phyloP scores from a whole-genome alignment of 1,140 invertebrate species.

The Vollenhovia emeryi region DNA sequence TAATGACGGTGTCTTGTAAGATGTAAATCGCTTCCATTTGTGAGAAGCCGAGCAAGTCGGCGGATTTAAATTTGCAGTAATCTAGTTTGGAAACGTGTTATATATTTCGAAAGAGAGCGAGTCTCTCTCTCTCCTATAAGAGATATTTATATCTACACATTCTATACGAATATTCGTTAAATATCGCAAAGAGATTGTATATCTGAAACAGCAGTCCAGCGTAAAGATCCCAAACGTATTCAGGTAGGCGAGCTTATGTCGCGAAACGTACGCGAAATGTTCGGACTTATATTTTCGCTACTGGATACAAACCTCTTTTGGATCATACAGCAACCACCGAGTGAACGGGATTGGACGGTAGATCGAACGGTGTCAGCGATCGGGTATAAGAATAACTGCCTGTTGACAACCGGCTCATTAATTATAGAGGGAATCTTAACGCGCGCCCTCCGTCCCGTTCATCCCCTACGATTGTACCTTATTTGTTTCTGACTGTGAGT shows the following conservation, averaged over 20 bases:
- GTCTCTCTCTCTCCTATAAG: not conserved
- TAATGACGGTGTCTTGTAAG: conserved; percentile 27
- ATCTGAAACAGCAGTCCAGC: not conserved
- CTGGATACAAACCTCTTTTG: conserved; percentile 21
- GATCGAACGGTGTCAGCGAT: not conserved
- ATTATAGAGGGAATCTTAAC: conserved; percentile 17
- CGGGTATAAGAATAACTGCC: conserved; percentile 22
- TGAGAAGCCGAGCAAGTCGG: not conserved
- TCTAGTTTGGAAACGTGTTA: conserved; percentile 9
- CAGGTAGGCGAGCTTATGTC: conserved; percentile 27
- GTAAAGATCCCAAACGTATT: not conserved
- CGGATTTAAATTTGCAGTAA: conserved; percentile 33
- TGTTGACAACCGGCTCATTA: conserved; percentile 7
- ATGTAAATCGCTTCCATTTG: conserved; percentile 43
- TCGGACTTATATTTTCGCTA: conserved; percentile 49
- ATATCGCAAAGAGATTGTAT: conserved; percentile 32
- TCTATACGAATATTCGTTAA: conserved; percentile 11
- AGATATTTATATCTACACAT: conserved; percentile 13
- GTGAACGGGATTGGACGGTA: not conserved
- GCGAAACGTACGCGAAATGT: not conserved
- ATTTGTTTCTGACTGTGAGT: conserved; percentile 39
- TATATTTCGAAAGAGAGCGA: conserved; percentile 2
- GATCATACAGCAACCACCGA: not conserved
- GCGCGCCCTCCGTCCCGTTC: not conserved
- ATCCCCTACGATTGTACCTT: conserved; percentile 1